Base-by-base conservation (phyloP, 2,797 vertebrate species). In the Hylomyscus alleni region DNA sequence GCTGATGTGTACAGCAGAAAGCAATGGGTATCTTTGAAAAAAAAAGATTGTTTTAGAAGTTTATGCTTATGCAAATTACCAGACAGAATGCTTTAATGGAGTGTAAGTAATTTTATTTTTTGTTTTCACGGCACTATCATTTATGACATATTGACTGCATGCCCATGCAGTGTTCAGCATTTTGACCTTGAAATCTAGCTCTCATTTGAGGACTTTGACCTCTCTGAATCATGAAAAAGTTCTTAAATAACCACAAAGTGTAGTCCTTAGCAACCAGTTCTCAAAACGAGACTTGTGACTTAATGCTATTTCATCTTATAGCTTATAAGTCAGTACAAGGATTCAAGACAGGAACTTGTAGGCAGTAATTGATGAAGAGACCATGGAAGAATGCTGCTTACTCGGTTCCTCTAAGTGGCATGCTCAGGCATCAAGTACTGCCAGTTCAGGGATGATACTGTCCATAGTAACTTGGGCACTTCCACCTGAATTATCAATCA, bases 31-130 rank as follows among this genome's bases (percentile, higher is more conserved):
- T 2, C 1, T 80, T 40, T 4, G 5, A 14, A 2, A 94, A 76
- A 96, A 80, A n/a, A 88, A 58, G 31, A 69, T 69, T 17, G 34
- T 95, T 80, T 40, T 65, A 95, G 22, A 92, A 95, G 31, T 13
- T 26, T 73, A 22, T 92, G 92, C 11, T 92, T 1, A 95, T 76
- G 2, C 26, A 90, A 92, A 17, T 10, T 84, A 14, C 12, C 37
- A 83, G 31, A 54, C 1, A 78, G 86, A 73, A 50, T 50, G 1
- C 3, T 85, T 65, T 52, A 52, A 40, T 29, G 62, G 12, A 76
- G 2, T 6, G 54, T n/a, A 54, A 90, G 2, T 60, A 87, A 89
- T 37, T 92, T 94, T 87, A 65, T 40, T 78, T 50, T 10, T 58
- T 93, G 20, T 78, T 95, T 91, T 40, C 14, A 5, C 86, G 40